Evolutionary conservation across 2,888 invertebrate genomes (phyloP), one percentile per base, ranked within the genome.

Genomic region (Ceraclea dissimilis): DNA sequence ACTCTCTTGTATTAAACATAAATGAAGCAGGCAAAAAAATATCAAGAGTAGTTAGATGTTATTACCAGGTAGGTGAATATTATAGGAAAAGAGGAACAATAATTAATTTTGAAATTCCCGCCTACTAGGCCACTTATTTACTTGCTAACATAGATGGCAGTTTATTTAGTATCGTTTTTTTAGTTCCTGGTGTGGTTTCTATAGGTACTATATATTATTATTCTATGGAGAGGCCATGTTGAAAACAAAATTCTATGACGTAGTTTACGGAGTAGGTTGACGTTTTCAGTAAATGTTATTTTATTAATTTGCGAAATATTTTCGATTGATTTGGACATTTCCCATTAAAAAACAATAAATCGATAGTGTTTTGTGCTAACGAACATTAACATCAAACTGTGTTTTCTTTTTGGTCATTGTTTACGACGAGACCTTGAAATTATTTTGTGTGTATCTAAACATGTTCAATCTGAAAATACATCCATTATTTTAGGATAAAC

Each of bases 191-290:
- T n/a, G n/a, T n/a, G n/a, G n/a, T n/a, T n/a, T n/a, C n/a, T n/a
- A n/a, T n/a, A n/a, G n/a, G n/a, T n/a, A n/a, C n/a, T n/a, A n/a
- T n/a, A n/a, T n/a, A n/a, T n/a, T n/a, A n/a, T n/a, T n/a, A n/a
- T n/a, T n/a, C n/a, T n/a, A n/a, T n/a, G n/a, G n/a, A n/a, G 58
- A 56, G 58, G 62, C 62, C 62, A 62, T 62, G 62, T 62, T 60
- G 62, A 62, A 62, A 62, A 62, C 60, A 62, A 60, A 58, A 60
- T 49, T 56, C 58, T 54, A 56, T 60, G 59, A 56, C 59, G 57
- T 57, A 53, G 58, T 56, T 59, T 22, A 48, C 54, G 44, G 51
- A 56, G 13, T 47, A 52, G 55, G 44, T 52, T 56, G 56, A 56
- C 59, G 56, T 59, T 49, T 34, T 53, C 52, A 44, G 39, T 17